Evolutionary conservation across 2,797 vertebrate species (phyloP).

Genomic region (Enteromius paludinosus): DNA sequence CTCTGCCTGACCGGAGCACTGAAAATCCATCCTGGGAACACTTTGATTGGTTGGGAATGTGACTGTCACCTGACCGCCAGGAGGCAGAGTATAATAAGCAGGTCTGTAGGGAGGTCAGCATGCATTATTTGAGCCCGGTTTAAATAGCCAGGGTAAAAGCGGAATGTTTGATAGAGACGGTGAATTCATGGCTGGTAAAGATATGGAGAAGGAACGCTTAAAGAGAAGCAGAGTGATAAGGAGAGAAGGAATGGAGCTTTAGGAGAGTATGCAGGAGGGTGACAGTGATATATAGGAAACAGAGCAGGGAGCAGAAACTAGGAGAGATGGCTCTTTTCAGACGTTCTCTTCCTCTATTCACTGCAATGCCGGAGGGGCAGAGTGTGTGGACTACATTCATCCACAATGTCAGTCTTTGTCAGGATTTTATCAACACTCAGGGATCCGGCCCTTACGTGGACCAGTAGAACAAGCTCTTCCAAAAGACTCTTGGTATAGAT

Average conservation of each 20-base stretch:
- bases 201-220: constrained; percentile 6
- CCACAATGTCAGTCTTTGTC: constrained; percentile 67
- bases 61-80: constrained; percentile 42
- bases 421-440: constrained; percentile 66
- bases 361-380: constrained; percentile 63
- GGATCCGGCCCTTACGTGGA: constrained; percentile 58
- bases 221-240: constrained; percentile 23
- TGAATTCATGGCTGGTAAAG: background rate
- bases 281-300: constrained; percentile 38
- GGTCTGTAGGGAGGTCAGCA: constrained; percentile 29
- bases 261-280: background rate
- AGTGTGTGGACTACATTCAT: constrained; percentile 66
- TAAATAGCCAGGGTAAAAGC: constrained; percentile 1
- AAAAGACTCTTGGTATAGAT: constrained; percentile 56
- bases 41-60: constrained; percentile 40
- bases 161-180: constrained; percentile 4
- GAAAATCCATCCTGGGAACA: background rate
- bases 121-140: constrained; percentile 11
- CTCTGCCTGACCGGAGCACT: constrained; percentile 23
- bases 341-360: constrained; percentile 53
- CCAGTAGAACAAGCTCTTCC: constrained; percentile 46
- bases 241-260: constrained; percentile 12
- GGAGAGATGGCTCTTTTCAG: constrained; percentile 61
- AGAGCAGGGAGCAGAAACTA: constrained; percentile 18
- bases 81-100: constrained; percentile 27